These are phyloP conservation scores for Prunella strophiata DNA, from an alignment of 2,797 vertebrate species.

Conservation along the genomic window DNA sequence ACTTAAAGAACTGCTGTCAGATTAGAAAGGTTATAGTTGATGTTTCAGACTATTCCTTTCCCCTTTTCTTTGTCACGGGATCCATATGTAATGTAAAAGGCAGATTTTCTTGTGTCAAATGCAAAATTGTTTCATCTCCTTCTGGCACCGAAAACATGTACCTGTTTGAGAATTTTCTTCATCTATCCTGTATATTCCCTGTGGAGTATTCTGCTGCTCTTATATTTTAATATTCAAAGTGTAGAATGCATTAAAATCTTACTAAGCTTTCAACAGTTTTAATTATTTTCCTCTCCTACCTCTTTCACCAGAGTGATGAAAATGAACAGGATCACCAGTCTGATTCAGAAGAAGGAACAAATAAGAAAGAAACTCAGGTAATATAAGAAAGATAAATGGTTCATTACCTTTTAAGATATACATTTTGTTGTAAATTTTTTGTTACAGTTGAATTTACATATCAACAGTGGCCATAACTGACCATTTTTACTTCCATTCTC, in stretches of 20 bases:
- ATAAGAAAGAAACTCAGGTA: constrained; percentile 91
- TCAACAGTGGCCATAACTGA: neutral
- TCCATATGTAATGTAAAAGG: neutral
- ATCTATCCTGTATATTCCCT: neutral
- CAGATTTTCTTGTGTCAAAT: neutral
- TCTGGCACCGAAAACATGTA: neutral
- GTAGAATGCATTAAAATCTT: neutral
- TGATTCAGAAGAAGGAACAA: constrained; percentile 92
- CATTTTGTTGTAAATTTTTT: neutral
- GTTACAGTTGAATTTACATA: neutral
- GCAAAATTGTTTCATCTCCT: neutral
- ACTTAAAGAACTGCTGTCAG: neutral
- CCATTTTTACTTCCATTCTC: neutral
- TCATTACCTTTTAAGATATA: neutral
- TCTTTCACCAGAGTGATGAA: constrained; percentile 88
- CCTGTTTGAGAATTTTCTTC: neutral
- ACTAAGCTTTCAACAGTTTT: neutral
- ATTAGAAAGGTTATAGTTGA: neutral
- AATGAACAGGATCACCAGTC: constrained; percentile 92
- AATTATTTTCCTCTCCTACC: neutral
- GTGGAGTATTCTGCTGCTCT: neutral
- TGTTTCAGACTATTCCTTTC: neutral
- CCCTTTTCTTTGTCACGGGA: neutral
- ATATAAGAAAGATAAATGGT: neutral
- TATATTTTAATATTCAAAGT: neutral